These are phyloP conservation scores for Agrilus planipennis DNA, from an alignment of 1,140 invertebrate species.

Conservation along the genomic window DNA sequence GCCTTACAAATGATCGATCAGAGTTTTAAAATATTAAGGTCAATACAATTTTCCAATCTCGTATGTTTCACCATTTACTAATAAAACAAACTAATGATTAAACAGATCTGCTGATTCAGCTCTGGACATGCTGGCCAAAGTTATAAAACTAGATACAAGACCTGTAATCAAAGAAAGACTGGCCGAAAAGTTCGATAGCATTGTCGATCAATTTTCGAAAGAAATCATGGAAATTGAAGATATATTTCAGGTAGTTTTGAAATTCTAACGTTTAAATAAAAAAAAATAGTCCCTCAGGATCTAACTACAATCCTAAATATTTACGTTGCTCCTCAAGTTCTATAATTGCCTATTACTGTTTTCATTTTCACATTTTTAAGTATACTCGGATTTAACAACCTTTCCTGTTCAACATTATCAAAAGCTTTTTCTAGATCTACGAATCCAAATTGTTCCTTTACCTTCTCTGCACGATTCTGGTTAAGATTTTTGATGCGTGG, in stretches of 20 bases:
- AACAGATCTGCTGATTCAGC: constrained; percentile 64
- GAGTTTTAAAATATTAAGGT: constrained; percentile 64
- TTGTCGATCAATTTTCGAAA: constrained; percentile 72
- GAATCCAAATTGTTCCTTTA: no score
- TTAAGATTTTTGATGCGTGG: no score
- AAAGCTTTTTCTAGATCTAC: no score
- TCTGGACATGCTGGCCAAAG: constrained; percentile 65
- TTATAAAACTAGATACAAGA: constrained; percentile 65
- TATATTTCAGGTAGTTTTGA: constrained; percentile 47
- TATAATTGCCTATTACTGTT: no score
- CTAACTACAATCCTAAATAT: no score
- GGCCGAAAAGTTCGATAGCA: constrained; percentile 68
- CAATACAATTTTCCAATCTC: constrained; percentile 10
- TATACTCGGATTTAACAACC: no score
- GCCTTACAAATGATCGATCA: constrained; percentile 75
- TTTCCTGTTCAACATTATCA: no score
- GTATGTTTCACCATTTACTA: not conserved
- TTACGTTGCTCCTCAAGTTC: constrained; percentile 2
- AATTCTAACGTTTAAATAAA: no score
- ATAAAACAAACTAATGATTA: not conserved
- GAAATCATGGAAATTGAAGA: constrained; percentile 60
- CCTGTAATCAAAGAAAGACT: constrained; percentile 57
- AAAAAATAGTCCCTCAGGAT: no score
- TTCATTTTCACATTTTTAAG: no score
- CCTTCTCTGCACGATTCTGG: no score